Percentiles rank a stretch among this genome's conserved stretches.
Conservation (phyloP, 2,888 invertebrate species). For the Hoplodrina ambigua region DNA sequence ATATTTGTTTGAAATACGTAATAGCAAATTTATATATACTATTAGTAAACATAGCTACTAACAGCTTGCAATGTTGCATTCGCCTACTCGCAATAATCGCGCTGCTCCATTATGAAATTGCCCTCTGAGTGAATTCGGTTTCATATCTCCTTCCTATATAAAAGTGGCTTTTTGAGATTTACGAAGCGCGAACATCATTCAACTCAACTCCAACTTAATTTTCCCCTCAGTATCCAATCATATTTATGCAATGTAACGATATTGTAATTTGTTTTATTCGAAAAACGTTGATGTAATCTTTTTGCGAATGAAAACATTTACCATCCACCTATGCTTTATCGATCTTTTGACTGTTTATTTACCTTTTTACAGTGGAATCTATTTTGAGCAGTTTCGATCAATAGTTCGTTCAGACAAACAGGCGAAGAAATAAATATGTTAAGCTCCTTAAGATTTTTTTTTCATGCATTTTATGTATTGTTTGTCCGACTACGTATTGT, state of each 20-base stretch:
- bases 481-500: too few species aligned
- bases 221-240: constrained; percentile 51
- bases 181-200: constrained; percentile 75
- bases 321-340: constrained; percentile 10
- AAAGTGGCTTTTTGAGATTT: constrained; percentile 79
- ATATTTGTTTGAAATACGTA: not conserved
- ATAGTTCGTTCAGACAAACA: too few species aligned
- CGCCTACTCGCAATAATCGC: constrained; percentile 77
- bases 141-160: constrained; percentile 77
- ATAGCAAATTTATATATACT: constrained; percentile 12
- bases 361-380: not conserved
- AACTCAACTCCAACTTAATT: constrained; percentile 60
- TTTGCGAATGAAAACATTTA: constrained; percentile 1
- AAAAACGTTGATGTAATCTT: constrained; percentile 17
- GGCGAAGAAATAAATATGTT: too few species aligned
- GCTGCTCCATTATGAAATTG: constrained; percentile 89
- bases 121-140: constrained; percentile 87
- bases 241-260: constrained; percentile 49
- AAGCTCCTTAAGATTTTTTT: too few species aligned
- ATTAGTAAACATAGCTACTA: constrained; percentile 9
- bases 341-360: not conserved
- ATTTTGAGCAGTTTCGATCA: too few species aligned
- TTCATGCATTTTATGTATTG: too few species aligned
- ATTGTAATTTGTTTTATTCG: constrained; percentile 39
- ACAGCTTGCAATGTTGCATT: constrained; percentile 44